Evolutionary conservation across 2,797 vertebrate species (phyloP).

Genomic region (Hozukius guyotensis): DNA sequence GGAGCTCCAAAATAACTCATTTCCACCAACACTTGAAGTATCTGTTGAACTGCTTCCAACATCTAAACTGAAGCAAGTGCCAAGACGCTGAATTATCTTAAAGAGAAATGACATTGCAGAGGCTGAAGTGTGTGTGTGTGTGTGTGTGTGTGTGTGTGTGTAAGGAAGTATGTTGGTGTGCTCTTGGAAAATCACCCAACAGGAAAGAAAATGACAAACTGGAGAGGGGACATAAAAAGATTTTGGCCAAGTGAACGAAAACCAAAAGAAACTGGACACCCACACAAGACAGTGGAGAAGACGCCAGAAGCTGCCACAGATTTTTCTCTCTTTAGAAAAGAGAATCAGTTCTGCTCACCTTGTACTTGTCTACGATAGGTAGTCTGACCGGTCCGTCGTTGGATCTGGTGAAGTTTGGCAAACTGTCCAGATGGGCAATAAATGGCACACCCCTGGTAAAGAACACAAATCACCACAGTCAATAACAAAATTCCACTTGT

Average conservation of each 20-base stretch:
- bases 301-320: not conserved
- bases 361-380: conserved; percentile 99
- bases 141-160: conserved; percentile 2
- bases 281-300: not conserved
- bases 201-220: conserved; percentile 30
- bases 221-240: conserved; percentile 1
- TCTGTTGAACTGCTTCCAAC: conserved; percentile 45
- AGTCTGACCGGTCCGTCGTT: conserved; percentile 95
- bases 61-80: conserved; percentile 21
- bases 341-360: conserved; percentile 82
- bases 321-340: not conserved
- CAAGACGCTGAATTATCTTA: conserved; percentile 50
- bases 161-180: not conserved
- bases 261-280: conserved; percentile 23
- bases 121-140: conserved; percentile 5
- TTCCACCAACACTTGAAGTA: conserved; percentile 25
- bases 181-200: conserved; percentile 27
- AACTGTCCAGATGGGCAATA: conserved; percentile 96
- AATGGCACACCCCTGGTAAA: conserved; percentile 92
- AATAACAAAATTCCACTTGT: not conserved
- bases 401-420: conserved; percentile 97
- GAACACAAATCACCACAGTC: not conserved
- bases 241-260: conserved; percentile 28
- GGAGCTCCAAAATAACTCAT: conserved; percentile 22
- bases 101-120: conserved; percentile 31